phyloP scores from a whole-genome alignment of 1,140 invertebrate species.

The Phthorimaea operculella region DNA sequence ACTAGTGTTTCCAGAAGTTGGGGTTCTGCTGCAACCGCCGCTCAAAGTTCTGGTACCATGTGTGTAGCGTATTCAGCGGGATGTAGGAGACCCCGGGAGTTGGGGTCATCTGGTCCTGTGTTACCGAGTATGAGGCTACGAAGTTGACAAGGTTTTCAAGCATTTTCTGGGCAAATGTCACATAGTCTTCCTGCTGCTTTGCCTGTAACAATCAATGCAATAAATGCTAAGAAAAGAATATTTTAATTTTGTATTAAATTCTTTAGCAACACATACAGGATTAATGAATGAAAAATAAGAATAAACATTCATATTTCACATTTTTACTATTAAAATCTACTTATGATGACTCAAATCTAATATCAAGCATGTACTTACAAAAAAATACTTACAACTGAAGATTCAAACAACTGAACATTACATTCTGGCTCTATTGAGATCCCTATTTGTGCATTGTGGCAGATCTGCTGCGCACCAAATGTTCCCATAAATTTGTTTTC shows the following conservation, averaged over 20 bases:
- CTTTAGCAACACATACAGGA: no score
- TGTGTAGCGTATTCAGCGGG: conserved; percentile 86
- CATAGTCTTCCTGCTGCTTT: conserved; percentile 74
- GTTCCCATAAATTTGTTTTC: conserved; percentile 72
- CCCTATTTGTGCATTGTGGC: conserved; percentile 95
- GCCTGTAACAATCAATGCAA: conserved; percentile 57
- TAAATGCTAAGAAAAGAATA: no score
- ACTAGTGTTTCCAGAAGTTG: conserved; percentile 89
- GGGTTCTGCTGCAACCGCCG: conserved; percentile 90
- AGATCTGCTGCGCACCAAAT: conserved; percentile 77
- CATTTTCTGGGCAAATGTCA: conserved; percentile 93
- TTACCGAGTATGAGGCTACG: conserved; percentile 87
- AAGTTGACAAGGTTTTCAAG: conserved; percentile 94
- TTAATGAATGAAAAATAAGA: no score
- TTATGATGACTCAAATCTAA: no score
- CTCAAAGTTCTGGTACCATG: conserved; percentile 95
- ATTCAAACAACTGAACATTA: conserved; percentile 72
- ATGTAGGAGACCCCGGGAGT: conserved; percentile 87
- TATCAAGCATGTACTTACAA: no score
- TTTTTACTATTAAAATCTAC: no score
- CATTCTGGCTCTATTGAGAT: conserved; percentile 87
- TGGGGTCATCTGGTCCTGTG: conserved; percentile 81
- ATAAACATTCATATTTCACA: no score
- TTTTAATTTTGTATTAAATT: conserved; percentile 6
- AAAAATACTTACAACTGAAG: conserved; percentile 62